Evolutionary conservation across 2,113 vertebrate genomes (phyloP).

Genomic region (Porphyrio hochstetteri): DNA sequence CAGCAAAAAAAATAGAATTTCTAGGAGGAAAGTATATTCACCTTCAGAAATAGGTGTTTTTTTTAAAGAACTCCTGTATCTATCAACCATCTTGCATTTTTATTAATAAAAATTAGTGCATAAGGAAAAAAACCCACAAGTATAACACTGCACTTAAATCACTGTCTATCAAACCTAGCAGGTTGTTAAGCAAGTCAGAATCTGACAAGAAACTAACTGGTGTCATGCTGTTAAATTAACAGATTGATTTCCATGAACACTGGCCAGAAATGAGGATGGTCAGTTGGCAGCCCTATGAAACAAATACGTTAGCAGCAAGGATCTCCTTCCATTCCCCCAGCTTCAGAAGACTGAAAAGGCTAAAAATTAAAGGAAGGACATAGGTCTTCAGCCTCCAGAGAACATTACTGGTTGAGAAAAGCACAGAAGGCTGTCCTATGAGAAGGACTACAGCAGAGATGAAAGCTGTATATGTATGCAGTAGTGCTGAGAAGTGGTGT

Average conservation of each 20-base stretch:
- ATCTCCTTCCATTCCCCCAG: neutral
- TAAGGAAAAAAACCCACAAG: neutral
- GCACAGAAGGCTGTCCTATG: neutral
- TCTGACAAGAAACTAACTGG: neutral
- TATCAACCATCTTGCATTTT: neutral
- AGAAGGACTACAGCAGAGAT: neutral
- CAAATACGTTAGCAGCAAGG: neutral
- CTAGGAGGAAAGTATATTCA: neutral
- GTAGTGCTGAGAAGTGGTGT: neutral
- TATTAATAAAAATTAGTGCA: neutral
- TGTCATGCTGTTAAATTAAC: neutral
- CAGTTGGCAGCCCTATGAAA: neutral
- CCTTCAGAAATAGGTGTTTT: neutral
- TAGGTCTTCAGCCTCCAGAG: neutral
- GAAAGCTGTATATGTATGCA: neutral
- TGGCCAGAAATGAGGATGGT: neutral
- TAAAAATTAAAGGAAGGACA: neutral
- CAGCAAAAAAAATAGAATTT: neutral
- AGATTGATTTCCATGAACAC: neutral
- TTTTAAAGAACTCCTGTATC: neutral
- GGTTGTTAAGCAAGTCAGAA: neutral
- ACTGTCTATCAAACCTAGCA: neutral
- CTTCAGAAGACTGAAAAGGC: neutral
- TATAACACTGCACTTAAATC: neutral
- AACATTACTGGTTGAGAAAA: neutral